A percentile compares a stretch with the other conserved stretches of the same genome.
phyloP scores from a whole-genome alignment of 1,140 invertebrate genomes.

The Scaptomyza hsui region DNA sequence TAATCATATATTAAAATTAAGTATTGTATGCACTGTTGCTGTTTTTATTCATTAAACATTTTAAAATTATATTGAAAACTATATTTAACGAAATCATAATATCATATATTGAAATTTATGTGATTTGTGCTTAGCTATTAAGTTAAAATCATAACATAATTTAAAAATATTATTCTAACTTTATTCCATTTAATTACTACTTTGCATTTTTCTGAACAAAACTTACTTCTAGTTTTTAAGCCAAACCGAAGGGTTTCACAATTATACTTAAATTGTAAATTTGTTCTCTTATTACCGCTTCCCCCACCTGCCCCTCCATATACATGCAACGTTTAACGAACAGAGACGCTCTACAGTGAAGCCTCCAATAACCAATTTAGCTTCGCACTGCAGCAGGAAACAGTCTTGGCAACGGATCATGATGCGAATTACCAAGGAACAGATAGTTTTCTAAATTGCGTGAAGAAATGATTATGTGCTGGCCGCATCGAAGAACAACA shows the following conservation, averaged over 20 bases:
- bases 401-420: constrained; percentile 47
- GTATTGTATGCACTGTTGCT: constrained; percentile 26
- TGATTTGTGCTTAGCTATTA: constrained; percentile 29
- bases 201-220: constrained; percentile 56
- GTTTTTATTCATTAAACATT: constrained; percentile 47
- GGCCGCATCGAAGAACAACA: neutral
- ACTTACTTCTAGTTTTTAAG: constrained; percentile 42
- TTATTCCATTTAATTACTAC: constrained; percentile 41
- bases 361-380: constrained; percentile 51
- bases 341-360: constrained; percentile 77
- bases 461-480: constrained; percentile 56
- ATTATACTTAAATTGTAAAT: constrained; percentile 73
- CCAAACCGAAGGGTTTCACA: constrained; percentile 42
- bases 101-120: constrained; percentile 21
- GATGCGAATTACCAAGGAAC: constrained; percentile 27
- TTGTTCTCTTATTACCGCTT: constrained; percentile 70
- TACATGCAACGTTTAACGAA: constrained; percentile 62
- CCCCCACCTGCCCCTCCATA: constrained; percentile 18
- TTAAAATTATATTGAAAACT: constrained; percentile 24
- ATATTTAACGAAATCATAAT: constrained; percentile 8
- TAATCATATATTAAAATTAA: constrained; percentile 16
- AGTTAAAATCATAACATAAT: constrained; percentile 24
- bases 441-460: constrained; percentile 25
- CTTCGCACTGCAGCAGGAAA: constrained; percentile 56
- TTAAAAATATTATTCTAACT: constrained; percentile 29